phyloP scores from a whole-genome alignment of 2,888 invertebrate species.

The Ephialtes manifestator region DNA sequence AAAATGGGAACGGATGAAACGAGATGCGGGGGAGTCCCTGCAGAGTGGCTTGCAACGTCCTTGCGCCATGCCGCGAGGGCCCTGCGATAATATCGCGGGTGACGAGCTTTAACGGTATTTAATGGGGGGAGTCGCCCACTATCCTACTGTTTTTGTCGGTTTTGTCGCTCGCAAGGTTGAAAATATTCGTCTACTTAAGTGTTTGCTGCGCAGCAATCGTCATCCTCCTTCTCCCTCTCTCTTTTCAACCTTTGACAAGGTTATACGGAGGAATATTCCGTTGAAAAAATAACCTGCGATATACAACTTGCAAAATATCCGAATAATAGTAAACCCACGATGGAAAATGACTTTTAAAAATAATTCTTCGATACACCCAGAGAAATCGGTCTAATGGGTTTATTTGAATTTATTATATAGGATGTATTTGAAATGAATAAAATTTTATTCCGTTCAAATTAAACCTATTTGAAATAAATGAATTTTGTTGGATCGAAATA shows the following conservation, averaged over 20 bases:
- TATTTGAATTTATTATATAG: too few species aligned
- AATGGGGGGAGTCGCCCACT: slow-evolving; percentile 10
- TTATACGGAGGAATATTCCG: too few species aligned
- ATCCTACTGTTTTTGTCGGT: slow-evolving; percentile 14
- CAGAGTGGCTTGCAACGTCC: slow-evolving; percentile 10
- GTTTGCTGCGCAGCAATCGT: neutral
- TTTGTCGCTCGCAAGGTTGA: neutral
- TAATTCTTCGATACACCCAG: too few species aligned
- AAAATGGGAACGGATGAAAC: slow-evolving; percentile 39
- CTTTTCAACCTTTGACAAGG: neutral
- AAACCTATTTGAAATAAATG: too few species aligned
- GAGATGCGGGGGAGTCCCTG: neutral
- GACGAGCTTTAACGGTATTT: slow-evolving; percentile 22
- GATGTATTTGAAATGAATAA: too few species aligned
- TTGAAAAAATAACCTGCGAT: too few species aligned
- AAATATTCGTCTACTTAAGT: neutral
- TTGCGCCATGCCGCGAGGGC: slow-evolving; percentile 27
- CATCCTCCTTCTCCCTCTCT: neutral
- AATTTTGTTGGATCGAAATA: too few species aligned
- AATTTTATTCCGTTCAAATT: too few species aligned
- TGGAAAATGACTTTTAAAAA: too few species aligned
- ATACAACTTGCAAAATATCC: too few species aligned
- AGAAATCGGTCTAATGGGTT: too few species aligned
- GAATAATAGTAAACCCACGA: too few species aligned
- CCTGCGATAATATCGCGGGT: slow-evolving; percentile 34